These are phyloP conservation scores for Megalopta genalis DNA, from an alignment of 1,140 invertebrate genomes.

Conservation along the genomic window DNA sequence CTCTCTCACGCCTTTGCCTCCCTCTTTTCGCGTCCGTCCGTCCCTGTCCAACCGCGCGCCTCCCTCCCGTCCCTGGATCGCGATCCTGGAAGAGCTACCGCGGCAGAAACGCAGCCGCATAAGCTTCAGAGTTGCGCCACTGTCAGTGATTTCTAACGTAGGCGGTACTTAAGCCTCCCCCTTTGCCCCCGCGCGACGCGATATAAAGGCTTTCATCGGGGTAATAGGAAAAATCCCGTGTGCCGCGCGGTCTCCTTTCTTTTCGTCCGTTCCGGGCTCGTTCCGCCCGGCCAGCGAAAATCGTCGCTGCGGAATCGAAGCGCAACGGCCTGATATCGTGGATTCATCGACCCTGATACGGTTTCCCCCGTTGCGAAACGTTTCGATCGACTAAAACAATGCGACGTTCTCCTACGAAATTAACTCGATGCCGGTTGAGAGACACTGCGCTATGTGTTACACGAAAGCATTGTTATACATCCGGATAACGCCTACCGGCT, in stretches of 20 bases:
- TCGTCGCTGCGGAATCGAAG: no score
- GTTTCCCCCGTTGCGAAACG: not conserved
- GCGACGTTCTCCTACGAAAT: not conserved
- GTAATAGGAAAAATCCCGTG: not conserved
- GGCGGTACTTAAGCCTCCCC: constrained; percentile 22
- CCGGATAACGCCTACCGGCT: constrained; percentile 52
- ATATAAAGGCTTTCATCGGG: constrained; percentile 22
- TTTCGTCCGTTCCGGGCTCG: not conserved
- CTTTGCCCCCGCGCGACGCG: not conserved
- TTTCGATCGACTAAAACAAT: not conserved
- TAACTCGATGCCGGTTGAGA: not conserved
- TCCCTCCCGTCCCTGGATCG: constrained; percentile 18
- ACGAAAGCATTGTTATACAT: constrained; percentile 29
- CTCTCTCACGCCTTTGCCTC: constrained; percentile 16
- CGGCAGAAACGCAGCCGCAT: constrained; percentile 47
- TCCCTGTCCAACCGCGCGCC: constrained; percentile 12
- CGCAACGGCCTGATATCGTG: not conserved
- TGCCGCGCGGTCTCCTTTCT: not conserved
- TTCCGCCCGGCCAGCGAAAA: fast-evolving
- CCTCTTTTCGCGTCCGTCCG: constrained; percentile 23
- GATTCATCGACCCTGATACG: not conserved
- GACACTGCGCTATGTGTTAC: constrained; percentile 24
- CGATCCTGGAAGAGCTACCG: constrained; percentile 32
- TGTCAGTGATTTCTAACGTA: constrained; percentile 45
- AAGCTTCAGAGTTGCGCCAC: constrained; percentile 19